Conservation (phyloP, 1,140 invertebrate genomes). For the Coboldia fuscipes region DNA sequence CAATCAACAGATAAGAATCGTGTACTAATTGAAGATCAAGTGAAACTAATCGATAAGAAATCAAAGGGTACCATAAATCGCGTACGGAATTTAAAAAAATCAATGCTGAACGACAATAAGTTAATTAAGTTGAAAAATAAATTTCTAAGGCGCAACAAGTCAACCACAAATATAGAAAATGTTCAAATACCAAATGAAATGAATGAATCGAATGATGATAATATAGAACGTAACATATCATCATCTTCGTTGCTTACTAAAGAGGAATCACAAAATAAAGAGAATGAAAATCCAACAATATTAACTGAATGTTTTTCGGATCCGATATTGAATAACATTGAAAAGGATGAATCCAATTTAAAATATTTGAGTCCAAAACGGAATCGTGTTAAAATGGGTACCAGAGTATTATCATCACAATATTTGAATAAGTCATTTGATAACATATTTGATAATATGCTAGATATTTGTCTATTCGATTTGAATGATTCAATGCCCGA, state of each 20-base stretch:
- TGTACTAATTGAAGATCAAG: background rate
- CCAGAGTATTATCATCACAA: constrained; percentile 28
- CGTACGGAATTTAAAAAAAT: constrained; percentile 5
- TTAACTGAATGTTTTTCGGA: too few species aligned
- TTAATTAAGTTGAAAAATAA: constrained; percentile 3
- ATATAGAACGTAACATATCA: constrained; percentile 1
- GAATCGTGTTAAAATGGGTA: constrained; percentile 48
- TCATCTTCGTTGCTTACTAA: constrained; percentile 8
- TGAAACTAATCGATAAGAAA: constrained; percentile 3
- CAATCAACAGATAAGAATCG: background rate
- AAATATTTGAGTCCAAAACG: constrained; percentile 20
- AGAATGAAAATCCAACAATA: constrained; percentile 34
- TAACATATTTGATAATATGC: background rate
- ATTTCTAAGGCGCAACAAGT: constrained; percentile 3
- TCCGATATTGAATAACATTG: too few species aligned
- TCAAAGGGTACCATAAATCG: background rate
- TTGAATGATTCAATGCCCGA: background rate
- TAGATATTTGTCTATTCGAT: background rate
- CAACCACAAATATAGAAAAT: background rate
- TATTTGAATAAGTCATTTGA: constrained; percentile 4
- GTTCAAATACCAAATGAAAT: background rate
- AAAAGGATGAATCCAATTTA: background rate
- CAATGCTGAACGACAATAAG: constrained; percentile 3
- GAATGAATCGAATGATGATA: background rate
- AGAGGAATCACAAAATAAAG: constrained; percentile 31